These are phyloP conservation scores for Rhopalosiphum nymphaeae DNA, from an alignment of 2,888 invertebrate genomes.

Conservation along the genomic window DNA sequence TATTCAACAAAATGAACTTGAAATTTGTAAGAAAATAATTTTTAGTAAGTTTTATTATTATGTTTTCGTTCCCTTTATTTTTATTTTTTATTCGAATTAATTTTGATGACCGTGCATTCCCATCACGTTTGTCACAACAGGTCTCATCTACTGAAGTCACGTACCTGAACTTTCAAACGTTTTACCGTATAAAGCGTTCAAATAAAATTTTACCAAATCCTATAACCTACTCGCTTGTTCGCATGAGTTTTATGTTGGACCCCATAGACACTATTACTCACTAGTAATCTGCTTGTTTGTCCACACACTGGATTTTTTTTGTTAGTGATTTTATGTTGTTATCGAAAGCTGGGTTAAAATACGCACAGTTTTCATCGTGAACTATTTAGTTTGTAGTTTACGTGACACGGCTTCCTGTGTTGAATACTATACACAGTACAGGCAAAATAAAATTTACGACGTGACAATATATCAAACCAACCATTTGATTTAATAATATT, in stretches of 20 bases:
- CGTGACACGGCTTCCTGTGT: background rate
- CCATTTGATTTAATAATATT: background rate
- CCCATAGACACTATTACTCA: background rate
- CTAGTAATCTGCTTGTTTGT: constrained; percentile 20
- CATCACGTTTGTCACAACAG: constrained; percentile 27
- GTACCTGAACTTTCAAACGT: constrained; percentile 44
- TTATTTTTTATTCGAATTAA: constrained; percentile 21
- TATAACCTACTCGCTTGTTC: background rate
- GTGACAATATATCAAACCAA: background rate
- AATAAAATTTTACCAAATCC: constrained; percentile 31
- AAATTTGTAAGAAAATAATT: constrained; percentile 17
- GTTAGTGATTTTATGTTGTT: background rate
- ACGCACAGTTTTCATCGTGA: background rate
- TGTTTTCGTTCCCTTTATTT: constrained; percentile 18
- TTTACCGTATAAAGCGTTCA: background rate
- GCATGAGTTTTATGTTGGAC: constrained; percentile 3
- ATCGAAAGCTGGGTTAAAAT: background rate
- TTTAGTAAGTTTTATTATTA: background rate
- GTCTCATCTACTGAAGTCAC: constrained; percentile 24
- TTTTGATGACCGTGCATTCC: background rate
- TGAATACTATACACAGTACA: background rate
- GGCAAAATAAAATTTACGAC: background rate
- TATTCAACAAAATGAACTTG: background rate
- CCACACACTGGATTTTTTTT: background rate
- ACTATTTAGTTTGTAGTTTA: constrained; percentile 5